Evolutionary conservation across 2,113 vertebrate species (phyloP).

Genomic region (Ranitomeya imitator): DNA sequence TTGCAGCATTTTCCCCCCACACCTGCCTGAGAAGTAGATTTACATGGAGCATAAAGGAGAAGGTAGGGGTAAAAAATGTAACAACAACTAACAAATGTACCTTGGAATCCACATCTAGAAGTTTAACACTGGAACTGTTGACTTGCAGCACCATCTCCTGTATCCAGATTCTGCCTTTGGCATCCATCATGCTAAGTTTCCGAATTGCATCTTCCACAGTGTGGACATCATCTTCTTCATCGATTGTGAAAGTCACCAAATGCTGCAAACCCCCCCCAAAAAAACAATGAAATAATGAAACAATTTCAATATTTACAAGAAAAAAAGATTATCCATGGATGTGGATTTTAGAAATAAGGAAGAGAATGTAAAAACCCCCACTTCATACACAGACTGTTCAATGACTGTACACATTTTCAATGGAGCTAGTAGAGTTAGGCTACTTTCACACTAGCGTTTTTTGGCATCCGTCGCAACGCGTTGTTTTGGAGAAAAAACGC

Average conservation of each 20-base stretch:
- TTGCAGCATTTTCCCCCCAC: too few species aligned
- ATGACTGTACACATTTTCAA: too few species aligned
- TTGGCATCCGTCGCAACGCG: too few species aligned
- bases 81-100: constrained; percentile 60
- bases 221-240: constrained; percentile 67
- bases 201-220: constrained; percentile 69
- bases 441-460: too few species aligned
- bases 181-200: constrained; percentile 67
- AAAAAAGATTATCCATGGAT: neutral
- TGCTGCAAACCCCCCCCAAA: constrained; percentile 62
- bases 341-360: too few species aligned
- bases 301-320: neutral
- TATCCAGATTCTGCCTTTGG: constrained; percentile 71
- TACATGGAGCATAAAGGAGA: neutral
- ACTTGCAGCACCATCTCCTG: constrained; percentile 74
- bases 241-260: constrained; percentile 69
- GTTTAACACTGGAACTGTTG: constrained; percentile 61
- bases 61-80: constrained; percentile 30
- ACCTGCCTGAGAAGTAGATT: neutral
- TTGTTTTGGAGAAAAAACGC: too few species aligned
- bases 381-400: too few species aligned
- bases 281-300: neutral
- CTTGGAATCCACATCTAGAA: constrained; percentile 68
- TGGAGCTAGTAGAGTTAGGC: too few species aligned
- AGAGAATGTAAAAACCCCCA: too few species aligned